Percentiles rank a stretch among this genome's conserved stretches.
These are phyloP conservation scores for Bubalus kerabau DNA, from an alignment of 2,113 vertebrate species.

Conservation along the genomic window DNA sequence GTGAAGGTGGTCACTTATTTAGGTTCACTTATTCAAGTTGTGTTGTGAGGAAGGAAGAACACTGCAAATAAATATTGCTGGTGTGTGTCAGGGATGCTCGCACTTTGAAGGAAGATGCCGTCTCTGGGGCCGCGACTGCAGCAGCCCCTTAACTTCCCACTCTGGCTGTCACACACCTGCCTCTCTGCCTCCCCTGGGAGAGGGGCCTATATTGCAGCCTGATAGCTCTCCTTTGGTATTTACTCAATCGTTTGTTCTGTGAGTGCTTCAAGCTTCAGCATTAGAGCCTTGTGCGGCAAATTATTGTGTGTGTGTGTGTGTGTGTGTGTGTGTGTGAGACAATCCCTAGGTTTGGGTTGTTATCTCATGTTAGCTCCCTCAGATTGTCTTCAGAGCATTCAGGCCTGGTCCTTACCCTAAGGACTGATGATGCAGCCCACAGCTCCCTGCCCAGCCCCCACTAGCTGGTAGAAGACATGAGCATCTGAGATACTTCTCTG, in stretches of 20 bases:
- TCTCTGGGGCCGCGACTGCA: neutral
- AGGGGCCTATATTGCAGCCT: neutral
- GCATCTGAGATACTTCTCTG: neutral
- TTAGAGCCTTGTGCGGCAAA: neutral
- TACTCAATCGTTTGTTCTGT: neutral
- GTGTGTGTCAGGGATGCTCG: neutral
- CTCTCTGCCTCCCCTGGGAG: neutral
- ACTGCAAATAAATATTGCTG: neutral
- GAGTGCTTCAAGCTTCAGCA: neutral
- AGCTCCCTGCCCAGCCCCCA: neutral
- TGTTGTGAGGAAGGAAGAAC: neutral
- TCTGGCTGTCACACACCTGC: neutral
- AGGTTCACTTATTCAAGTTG: neutral
- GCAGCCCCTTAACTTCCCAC: neutral
- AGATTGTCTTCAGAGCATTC: neutral
- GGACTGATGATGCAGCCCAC: neutral
- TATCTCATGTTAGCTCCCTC: neutral
- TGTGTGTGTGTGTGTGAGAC: rapidly evolving
- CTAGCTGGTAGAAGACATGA: neutral
- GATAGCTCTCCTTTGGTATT: neutral
- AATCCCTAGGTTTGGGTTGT: neutral
- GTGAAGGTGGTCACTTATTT: neutral
- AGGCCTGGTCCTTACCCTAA: neutral
- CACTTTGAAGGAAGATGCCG: neutral
- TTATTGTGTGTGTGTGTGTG: neutral